Conservation (phyloP, 2,113 vertebrate genomes). For the Cynoglossus semilaevis region DNA sequence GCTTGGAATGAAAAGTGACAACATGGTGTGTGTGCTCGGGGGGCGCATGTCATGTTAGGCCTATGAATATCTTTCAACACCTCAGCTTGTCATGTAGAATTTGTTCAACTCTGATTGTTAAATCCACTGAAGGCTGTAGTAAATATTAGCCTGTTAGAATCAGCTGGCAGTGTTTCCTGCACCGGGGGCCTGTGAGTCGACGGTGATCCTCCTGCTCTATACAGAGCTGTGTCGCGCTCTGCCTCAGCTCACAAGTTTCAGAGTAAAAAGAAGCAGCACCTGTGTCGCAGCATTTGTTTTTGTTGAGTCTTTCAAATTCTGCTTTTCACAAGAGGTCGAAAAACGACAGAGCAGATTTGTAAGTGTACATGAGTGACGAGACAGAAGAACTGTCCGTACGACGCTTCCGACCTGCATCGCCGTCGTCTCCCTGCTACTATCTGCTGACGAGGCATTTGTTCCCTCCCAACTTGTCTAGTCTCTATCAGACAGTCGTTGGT, state of each 20-base stretch:
- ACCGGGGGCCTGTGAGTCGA: conserved; percentile 27
- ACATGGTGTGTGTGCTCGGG: too few species aligned
- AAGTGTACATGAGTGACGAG: too few species aligned
- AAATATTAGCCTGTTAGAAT: conserved; percentile 44
- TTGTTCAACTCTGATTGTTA: neutral
- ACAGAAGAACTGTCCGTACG: neutral
- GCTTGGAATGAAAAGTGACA: too few species aligned
- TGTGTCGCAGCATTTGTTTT: conserved; percentile 1
- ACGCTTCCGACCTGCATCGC: conserved; percentile 38
- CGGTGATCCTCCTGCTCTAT: conserved; percentile 50
- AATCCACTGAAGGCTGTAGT: too few species aligned
- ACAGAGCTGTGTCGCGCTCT: conserved; percentile 33
- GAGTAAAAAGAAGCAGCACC: conserved; percentile 12
- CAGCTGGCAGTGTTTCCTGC: conserved; percentile 16
- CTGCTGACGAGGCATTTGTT: conserved; percentile 58
- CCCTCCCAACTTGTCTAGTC: conserved; percentile 9
- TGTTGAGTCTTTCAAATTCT: conserved; percentile 15
- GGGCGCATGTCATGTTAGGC: too few species aligned
- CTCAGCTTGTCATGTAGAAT: too few species aligned
- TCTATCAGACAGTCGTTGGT: conserved; percentile 17
- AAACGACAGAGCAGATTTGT: neutral
- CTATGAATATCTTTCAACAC: too few species aligned
- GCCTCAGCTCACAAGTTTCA: conserved; percentile 26
- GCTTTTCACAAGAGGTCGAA: neutral
- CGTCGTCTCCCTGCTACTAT: conserved; percentile 33